Evolutionary conservation across 2,113 vertebrate species (phyloP), one percentile per base, ranked within the genome.

Genomic region (Syrmaticus mikado): DNA sequence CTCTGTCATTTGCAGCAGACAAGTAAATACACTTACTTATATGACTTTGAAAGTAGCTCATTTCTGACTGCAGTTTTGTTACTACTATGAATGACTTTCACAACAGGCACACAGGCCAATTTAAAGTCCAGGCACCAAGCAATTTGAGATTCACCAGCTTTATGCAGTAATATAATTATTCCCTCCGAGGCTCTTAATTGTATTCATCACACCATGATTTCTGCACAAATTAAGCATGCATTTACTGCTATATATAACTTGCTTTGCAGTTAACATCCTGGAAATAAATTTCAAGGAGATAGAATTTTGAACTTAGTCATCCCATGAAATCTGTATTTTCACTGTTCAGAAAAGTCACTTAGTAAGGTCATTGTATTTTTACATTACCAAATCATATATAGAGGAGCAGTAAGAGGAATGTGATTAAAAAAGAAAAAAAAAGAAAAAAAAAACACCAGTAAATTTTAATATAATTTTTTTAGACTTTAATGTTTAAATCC

Each of bases 191-290:
- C 98, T 98, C 97, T 98, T 98, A 98, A 98, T 98, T 98, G 98
- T 98, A 98, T 98, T 98, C 98, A 98, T 98, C 98, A 98, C 98
- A 97, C 98, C 98, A 98, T 98, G 98, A 98, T 98, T 98, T 98
- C 97, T 98, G 97, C 97, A 98, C 98, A 98, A 98, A 98, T 98
- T 98, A 98, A 98, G 98, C 97, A 98, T 98, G 98, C 97, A 97
- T 98, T 98, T 98, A 98, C 97, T 97, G 98, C 98, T 98, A 98
- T 98, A 98, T 98, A 98, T 98, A 98, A 98, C 98, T 98, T 97
- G 96, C 97, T 97, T 98, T 97, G 97, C 97, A 98, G 98, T 98
- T 98, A 98, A 98, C 97, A 98, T 98, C 97, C 98, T 98, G 97
- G 98, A 98, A 98, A 98, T 97, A 98, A 97, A 98, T 98, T 98